Conservation (phyloP, 1,140 invertebrate genomes). For the Cataglyphis hispanica region DNA sequence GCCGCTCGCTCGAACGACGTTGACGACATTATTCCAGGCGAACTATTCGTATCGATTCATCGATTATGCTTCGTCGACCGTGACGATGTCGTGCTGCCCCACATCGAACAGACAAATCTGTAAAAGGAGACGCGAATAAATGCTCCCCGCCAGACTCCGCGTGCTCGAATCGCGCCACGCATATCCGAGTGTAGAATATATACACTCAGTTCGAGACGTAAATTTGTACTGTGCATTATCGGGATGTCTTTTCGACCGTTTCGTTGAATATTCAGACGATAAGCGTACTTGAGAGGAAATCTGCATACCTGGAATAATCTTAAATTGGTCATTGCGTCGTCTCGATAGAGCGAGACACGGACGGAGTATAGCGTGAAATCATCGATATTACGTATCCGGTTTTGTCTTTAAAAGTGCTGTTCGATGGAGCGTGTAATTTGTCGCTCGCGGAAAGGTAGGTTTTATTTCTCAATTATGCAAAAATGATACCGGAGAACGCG, state of each 20-base stretch:
- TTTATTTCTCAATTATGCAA: conserved; percentile 69
- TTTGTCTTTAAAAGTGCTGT: conserved; percentile 31
- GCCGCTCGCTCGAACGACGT: background rate
- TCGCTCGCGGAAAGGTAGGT: conserved; percentile 44
- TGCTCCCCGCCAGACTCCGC: background rate
- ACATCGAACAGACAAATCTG: conserved; percentile 49
- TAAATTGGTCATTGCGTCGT: conserved; percentile 28
- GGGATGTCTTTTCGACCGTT: background rate
- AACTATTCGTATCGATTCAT: background rate
- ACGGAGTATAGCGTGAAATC: conserved; percentile 31
- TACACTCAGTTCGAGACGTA: background rate
- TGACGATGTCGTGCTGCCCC: conserved; percentile 28
- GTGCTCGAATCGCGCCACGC: too few species aligned
- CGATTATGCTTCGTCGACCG: conserved; percentile 13
- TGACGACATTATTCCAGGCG: background rate
- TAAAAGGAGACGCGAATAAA: conserved; percentile 9
- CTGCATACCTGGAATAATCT: conserved; percentile 41
- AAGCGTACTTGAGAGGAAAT: conserved; percentile 23
- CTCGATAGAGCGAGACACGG: conserved; percentile 39
- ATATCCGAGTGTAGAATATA: background rate
- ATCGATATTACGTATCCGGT: conserved; percentile 35
- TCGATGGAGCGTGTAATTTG: conserved; percentile 57
- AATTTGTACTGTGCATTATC: conserved; percentile 10
- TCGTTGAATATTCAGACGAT: conserved; percentile 15
- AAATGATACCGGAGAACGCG: conserved; percentile 4